phyloP scores from a whole-genome alignment of 1,140 invertebrate genomes.

The Luehdorfia chinensis region DNA sequence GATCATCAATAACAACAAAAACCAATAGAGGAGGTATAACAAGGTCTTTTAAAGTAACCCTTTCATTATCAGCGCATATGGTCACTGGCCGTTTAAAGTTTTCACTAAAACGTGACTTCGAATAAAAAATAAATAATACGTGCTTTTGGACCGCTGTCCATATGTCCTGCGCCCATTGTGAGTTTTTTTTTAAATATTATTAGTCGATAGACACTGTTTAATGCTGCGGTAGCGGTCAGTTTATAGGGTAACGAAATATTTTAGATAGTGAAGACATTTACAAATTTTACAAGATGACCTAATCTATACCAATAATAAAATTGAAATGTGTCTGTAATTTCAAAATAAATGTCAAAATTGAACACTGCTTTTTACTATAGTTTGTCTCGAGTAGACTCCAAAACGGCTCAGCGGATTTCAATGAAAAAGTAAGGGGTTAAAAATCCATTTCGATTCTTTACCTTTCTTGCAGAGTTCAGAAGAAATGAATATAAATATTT shows the following conservation, averaged over 20 bases:
- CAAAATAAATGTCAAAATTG: too few species aligned
- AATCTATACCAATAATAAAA: too few species aligned
- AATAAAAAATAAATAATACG: conserved; percentile 38
- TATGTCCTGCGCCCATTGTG: conserved; percentile 48
- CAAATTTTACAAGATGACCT: too few species aligned
- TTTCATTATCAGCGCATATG: conserved; percentile 30
- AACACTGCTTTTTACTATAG: too few species aligned
- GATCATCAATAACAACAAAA: conserved; percentile 28
- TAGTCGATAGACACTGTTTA: conserved; percentile 45
- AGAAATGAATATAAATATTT: too few species aligned
- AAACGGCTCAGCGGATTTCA: too few species aligned
- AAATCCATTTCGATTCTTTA: too few species aligned
- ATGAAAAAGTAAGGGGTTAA: too few species aligned
- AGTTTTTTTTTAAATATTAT: conserved; percentile 39
- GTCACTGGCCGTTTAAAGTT: conserved; percentile 26
- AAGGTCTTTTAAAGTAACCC: conserved; percentile 29
- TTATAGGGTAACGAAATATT: conserved; percentile 35
- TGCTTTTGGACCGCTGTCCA: conserved; percentile 40
- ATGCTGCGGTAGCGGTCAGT: conserved; percentile 42
- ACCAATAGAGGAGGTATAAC: conserved; percentile 36
- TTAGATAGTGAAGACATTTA: too few species aligned
- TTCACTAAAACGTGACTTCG: conserved; percentile 28
- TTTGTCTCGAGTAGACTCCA: too few species aligned
- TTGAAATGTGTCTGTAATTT: too few species aligned
- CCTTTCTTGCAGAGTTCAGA: too few species aligned